These are phyloP conservation scores for Diachasma alloeum DNA, from an alignment of 1,140 invertebrate genomes.

Conservation along the genomic window DNA sequence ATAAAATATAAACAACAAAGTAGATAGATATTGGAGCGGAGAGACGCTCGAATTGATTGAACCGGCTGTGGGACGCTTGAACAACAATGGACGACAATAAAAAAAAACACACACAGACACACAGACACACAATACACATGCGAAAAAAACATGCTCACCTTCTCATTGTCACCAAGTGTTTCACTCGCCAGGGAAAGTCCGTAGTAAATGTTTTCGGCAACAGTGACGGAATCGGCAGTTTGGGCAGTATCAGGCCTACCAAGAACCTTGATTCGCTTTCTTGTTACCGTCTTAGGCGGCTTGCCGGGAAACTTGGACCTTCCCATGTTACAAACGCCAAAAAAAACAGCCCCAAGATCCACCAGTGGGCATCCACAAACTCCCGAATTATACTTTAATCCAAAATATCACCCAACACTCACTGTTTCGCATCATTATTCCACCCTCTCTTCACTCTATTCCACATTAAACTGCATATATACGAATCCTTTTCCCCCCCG, in stretches of 20 bases:
- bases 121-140: background rate
- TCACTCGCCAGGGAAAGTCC: slow-evolving; percentile 61
- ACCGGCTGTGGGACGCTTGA: slow-evolving; percentile 8
- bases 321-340: slow-evolving; percentile 64
- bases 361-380: background rate
- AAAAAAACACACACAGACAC: background rate
- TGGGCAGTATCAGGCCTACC: slow-evolving; percentile 66
- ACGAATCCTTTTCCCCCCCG: background rate
- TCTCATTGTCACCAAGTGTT: slow-evolving; percentile 58
- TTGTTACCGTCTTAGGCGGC: slow-evolving; percentile 83
- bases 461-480: background rate
- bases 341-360: background rate
- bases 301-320: slow-evolving; percentile 83
- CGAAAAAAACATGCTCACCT: slow-evolving; percentile 47
- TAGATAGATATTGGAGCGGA: background rate
- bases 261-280: slow-evolving; percentile 81
- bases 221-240: slow-evolving; percentile 63
- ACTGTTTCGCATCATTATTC: background rate
- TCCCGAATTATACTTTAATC: background rate
- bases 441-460: background rate
- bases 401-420: background rate
- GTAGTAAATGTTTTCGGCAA: slow-evolving; percentile 66
- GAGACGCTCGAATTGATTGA: background rate
- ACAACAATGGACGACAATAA: slow-evolving; percentile 9
- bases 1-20: slow-evolving; percentile 10